phyloP scores from a whole-genome alignment of 2,113 vertebrate genomes.

The Gavia stellata region DNA sequence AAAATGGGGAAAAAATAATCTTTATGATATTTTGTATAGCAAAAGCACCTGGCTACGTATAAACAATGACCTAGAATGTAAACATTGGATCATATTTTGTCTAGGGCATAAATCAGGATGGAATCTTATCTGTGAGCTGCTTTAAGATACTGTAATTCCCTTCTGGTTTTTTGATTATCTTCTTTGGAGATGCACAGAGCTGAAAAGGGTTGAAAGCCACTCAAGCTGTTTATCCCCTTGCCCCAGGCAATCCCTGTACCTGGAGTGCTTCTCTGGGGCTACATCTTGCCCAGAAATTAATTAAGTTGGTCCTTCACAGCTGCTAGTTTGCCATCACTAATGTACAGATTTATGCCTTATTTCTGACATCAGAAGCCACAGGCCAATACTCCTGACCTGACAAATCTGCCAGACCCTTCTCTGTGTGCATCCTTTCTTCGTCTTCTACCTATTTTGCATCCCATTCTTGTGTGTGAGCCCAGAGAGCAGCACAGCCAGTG shows the following conservation, averaged over 20 bases:
- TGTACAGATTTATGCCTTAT: not conserved
- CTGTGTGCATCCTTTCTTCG: not conserved
- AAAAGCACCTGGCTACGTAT: not conserved
- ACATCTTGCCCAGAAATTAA: not conserved
- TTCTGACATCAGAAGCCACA: not conserved
- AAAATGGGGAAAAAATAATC: not conserved
- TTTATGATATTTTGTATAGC: not conserved
- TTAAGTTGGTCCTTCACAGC: not conserved
- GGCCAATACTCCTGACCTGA: not conserved
- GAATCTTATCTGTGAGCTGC: not conserved
- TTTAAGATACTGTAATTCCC: not conserved
- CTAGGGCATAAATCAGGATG: not conserved
- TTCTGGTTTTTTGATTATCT: not conserved
- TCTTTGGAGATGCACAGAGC: not conserved
- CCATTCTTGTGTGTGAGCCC: not conserved
- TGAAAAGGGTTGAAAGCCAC: not conserved
- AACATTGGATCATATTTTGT: not conserved
- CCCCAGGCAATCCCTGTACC: not conserved
- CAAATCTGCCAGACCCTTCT: not conserved
- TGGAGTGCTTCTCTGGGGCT: not conserved
- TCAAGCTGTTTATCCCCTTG: not conserved
- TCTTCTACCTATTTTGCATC: not conserved
- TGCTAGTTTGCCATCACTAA: not conserved
- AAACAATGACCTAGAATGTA: not conserved
- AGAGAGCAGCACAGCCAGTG: not conserved